These are phyloP conservation scores for Puffinus mauretanicus DNA, from an alignment of 2,113 vertebrate species.

Conservation along the genomic window DNA sequence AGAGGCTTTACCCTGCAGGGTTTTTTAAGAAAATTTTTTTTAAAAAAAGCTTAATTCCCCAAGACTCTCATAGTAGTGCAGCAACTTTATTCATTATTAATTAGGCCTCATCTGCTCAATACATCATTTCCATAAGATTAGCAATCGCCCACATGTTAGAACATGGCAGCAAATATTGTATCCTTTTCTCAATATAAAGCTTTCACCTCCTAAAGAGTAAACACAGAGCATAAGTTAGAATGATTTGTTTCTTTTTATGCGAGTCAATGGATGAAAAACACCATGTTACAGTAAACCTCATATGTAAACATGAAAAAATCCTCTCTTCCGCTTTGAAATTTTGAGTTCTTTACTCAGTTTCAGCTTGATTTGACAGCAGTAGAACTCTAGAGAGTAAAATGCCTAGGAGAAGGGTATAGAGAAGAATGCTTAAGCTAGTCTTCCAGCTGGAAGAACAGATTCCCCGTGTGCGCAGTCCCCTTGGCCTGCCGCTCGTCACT, in stretches of 20 bases:
- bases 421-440: neutral
- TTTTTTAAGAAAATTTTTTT: neutral
- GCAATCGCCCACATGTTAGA: neutral
- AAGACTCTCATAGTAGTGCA: neutral
- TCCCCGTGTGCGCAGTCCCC: rapidly evolving
- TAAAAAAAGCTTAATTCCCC: neutral
- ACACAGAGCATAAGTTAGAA: neutral
- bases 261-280: neutral
- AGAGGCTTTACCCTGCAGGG: neutral
- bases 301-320: neutral
- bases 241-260: neutral
- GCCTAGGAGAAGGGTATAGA: neutral
- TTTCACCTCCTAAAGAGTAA: neutral
- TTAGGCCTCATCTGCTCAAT: conserved; percentile 8
- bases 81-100: conserved; percentile 30
- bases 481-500: rapidly evolving
- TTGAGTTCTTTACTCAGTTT: neutral
- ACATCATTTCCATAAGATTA: neutral
- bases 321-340: neutral
- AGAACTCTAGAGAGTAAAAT: neutral
- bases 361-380: neutral
- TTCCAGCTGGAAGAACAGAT: neutral
- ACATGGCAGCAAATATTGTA: neutral
- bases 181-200: neutral
- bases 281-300: neutral